These are phyloP conservation scores for Drosophila insularis DNA, from an alignment of 1,140 invertebrate genomes.

Conservation along the genomic window DNA sequence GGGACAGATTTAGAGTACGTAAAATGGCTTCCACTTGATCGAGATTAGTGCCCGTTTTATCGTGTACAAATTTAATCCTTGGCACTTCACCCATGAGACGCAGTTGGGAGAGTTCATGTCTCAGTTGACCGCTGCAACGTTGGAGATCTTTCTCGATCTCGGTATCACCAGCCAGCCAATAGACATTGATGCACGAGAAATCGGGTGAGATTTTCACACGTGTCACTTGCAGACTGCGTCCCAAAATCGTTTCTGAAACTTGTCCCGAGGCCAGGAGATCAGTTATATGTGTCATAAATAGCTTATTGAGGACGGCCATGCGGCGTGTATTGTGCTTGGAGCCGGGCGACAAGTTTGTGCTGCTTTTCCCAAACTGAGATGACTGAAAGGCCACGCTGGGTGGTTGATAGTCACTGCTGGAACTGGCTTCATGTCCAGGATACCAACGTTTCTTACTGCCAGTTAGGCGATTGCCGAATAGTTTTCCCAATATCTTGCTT, in stretches of 20 bases:
- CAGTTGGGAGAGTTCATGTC: slow-evolving; percentile 88
- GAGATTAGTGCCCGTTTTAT: slow-evolving; percentile 83
- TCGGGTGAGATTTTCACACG: slow-evolving; percentile 86
- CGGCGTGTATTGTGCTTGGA: slow-evolving; percentile 83
- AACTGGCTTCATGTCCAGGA: slow-evolving; percentile 35
- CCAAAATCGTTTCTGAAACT: slow-evolving; percentile 84
- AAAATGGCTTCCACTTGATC: slow-evolving; percentile 85
- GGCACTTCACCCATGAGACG: slow-evolving; percentile 88
- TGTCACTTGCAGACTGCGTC: slow-evolving; percentile 87
- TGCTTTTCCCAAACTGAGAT: slow-evolving; percentile 54
- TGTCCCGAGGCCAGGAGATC: slow-evolving; percentile 89
- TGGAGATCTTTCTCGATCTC: slow-evolving; percentile 84
- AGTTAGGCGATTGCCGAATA: slow-evolving; percentile 62
- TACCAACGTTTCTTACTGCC: slow-evolving; percentile 73
- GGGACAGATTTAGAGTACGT: slow-evolving; percentile 84
- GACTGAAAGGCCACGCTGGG: slow-evolving; percentile 41
- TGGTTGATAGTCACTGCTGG: slow-evolving; percentile 17
- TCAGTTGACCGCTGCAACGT: slow-evolving; percentile 84
- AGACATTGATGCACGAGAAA: slow-evolving; percentile 87
- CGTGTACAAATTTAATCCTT: slow-evolving; percentile 87
- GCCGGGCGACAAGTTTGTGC: slow-evolving; percentile 32
- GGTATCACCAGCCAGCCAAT: slow-evolving; percentile 84
- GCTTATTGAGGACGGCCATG: slow-evolving; percentile 87
- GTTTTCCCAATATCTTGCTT: slow-evolving; percentile 63
- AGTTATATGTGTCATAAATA: slow-evolving; percentile 91